Base-by-base conservation (phyloP, 2,797 vertebrate species). In the Syngnathus acus region DNA sequence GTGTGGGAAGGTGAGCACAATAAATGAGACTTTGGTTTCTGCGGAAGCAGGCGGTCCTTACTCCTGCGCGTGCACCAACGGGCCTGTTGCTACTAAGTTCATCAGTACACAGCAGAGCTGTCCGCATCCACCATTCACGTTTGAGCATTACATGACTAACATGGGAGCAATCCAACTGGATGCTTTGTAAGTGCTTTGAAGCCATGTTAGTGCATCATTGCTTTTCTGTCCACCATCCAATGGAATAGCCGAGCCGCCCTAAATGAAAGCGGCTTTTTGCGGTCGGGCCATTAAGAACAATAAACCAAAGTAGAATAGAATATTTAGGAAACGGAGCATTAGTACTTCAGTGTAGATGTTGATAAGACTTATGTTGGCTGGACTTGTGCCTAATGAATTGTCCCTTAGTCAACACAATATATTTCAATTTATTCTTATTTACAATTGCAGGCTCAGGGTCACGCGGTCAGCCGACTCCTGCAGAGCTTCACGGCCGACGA, bases 401-500 rank as follows among this genome's bases (percentile, higher is more conserved):
- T 43, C 55, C 14, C 9, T 9, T 38, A 11, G n/a, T 53, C 51
- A 10, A 21, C 19, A 4, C n/a, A 7, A n/a, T 9, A 53, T 50
- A n/a, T 32, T 32, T 32, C 26, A 7, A 19, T 50, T 70, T 71
- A 37, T 21, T 73, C 69, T 73, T 77, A 66, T 78, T 75, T 80
- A 65, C 58, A 6, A 38, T 14, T 65, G 61, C 53, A 96, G 94
- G 91, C 90, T 68, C 95, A 95, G 83, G 95, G 94, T 59, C 92
- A 91, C 6, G 94, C 93, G 0, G 94, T 97, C 65, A 98, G 94
- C 79, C 92, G 92, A 10, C 92, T 98, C 69, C 89, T 98, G 81
- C 93, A 97, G 87, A 97, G 94, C 86, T 95, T 98, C 21, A 83
- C 94, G 0, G 92, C 92, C 1, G 94, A 97, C 37, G 94, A 93